Evolutionary conservation across 2,888 invertebrate species (phyloP).

Genomic region (Drosophila borborema): DNA sequence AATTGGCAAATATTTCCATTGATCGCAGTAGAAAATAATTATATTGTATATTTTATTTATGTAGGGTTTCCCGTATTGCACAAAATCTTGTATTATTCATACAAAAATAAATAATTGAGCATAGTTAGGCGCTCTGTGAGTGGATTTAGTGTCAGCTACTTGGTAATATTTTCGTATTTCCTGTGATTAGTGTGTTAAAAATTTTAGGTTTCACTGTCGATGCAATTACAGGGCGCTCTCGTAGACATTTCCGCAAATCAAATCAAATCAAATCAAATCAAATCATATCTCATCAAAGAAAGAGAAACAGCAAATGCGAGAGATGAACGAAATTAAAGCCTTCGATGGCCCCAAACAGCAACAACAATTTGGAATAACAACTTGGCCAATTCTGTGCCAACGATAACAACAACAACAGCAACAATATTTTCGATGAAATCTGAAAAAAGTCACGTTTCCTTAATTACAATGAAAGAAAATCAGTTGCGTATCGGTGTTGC

Average conservation of each 20-base stretch:
- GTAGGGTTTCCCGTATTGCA: not conserved
- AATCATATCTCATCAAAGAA: conserved; percentile 64
- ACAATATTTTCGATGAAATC: conserved; percentile 68
- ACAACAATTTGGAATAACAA: conserved; percentile 59
- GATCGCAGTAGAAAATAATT: not conserved
- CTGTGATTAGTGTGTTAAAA: conserved; percentile 3
- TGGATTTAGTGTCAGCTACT: conserved; percentile 4
- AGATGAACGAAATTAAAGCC: conserved; percentile 66
- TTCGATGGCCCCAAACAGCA: conserved; percentile 33
- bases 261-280: conserved; percentile 64
- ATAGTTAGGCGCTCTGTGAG: conserved; percentile 7
- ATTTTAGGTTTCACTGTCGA: conserved; percentile 21
- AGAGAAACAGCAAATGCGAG: conserved; percentile 54
- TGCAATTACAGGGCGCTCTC: conserved; percentile 39
- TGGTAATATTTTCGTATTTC: conserved; percentile 13
- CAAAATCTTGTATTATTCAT: not conserved
- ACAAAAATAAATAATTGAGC: not conserved
- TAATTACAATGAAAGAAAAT: conserved; percentile 77
- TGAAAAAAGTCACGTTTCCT: conserved; percentile 78
- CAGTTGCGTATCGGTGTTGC: conserved; percentile 41
- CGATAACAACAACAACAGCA: conserved; percentile 9
- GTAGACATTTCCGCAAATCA: conserved; percentile 68
- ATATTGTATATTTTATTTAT: no score
- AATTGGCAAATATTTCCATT: no score
- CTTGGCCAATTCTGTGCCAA: conserved; percentile 52